Evolutionary conservation across 2,888 invertebrate species (phyloP), one percentile per base, ranked within the genome.

Genomic region (Meteorus cinctellus): DNA sequence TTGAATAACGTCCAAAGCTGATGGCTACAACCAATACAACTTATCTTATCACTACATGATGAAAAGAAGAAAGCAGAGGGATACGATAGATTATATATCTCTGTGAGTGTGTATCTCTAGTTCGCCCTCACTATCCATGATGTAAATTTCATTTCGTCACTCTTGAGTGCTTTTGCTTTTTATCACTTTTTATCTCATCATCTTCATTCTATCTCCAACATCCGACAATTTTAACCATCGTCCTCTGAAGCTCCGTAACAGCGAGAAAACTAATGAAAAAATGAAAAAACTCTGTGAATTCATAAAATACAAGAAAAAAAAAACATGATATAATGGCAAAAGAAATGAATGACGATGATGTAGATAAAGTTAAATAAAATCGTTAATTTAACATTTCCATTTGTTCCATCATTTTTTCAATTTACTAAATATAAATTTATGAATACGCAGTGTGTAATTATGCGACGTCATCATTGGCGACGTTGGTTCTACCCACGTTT

Each of bases 341-440:
- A 29, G 24, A 27, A 29, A 29, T 29, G 24, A 29, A 29, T 27
- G 5, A 62, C 24, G 24, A 31, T 31, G 10, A 1, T 27, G 29
- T 62, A 74, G 8, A 41, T 5, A 12, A 41, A 41, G 12, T 12
- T 12, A 6, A 41, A 41, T 41, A 41, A 41, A 41, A 41, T 41
- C 2, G 41, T 41, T 41, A 1, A 41, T 41, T 34, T 12, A 79
- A 75, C 72, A 69, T 74, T 74, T 41, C 62, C 71, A 55, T n/a
- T 45, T 60, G 34, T 59, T 72, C 60, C 63, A 66, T 48, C 76
- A 73, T 74, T 68, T 60, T 75, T 75, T 77, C 62, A 65, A 71
- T 66, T 4, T 19, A 4, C n/a, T 19, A 55, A 19, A 55, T 55
- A 55, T 24, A 55, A 1, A 55, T 55, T 55, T 8, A 55, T 19